Evolutionary conservation across 2,113 vertebrate genomes (phyloP), one percentile per base, ranked within the genome.

Genomic region (Amazona guildingii): DNA sequence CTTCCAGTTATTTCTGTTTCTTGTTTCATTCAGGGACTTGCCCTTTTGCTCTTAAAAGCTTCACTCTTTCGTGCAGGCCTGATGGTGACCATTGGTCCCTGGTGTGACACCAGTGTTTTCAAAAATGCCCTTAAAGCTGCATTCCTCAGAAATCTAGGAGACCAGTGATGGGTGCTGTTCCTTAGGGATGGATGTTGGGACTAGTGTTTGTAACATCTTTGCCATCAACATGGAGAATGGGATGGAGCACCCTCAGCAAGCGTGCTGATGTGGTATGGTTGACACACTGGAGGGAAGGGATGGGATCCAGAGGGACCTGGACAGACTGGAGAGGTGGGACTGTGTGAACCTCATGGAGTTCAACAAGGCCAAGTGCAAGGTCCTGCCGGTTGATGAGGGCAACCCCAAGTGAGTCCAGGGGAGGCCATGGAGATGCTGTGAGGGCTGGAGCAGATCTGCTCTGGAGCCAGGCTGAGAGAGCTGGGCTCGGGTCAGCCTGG

Each of bases 11-110:
- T 67, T 55, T 66, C 51, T 48, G 8, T 43, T 46, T 27, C 33
- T 49, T 62, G 2, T n/a, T 68, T 57, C 35, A 19, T 28, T 31
- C 4, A 4, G 14, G 37, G 37, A 17, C 37, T 23, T 54, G 15
- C 15, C 39, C 3, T 82, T 54, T 37, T 20, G 33, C 48, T 64
- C 19, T 41, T 48, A 11, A 4, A 39, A 52, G n/a, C 41, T 12
- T 74, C 18, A 27, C 5, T 8, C 1, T 17, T 72, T 35, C 18
- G 2, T 1, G 1, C 43, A 14, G 29, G 15, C n/a, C 28, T 52
- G 20, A 44, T 76, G 12, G 15, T 37, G 49, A 20, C n/a, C 13
- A 2, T 17, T 2, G 2, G 27, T 67, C 31, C 43, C 39, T 28
- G 62, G 5, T 28, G 55, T 76, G 41, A 28, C 43, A 51, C 19